phyloP scores from a whole-genome alignment of 2,113 vertebrate species.

The human (Homo sapiens) region DNA sequence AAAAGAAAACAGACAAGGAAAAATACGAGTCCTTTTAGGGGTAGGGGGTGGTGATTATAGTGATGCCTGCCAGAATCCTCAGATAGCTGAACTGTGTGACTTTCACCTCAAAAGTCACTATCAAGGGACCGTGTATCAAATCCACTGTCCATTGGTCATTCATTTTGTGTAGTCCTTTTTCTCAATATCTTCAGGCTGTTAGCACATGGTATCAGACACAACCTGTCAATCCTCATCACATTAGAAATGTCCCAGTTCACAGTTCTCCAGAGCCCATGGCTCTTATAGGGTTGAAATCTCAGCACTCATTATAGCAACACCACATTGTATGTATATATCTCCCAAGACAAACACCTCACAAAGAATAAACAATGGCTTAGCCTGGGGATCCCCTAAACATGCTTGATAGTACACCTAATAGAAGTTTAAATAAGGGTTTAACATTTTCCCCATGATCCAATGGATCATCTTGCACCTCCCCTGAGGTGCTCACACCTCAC shows the following conservation, averaged over 20 bases:
- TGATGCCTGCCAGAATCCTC: not conserved
- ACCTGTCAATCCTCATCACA: not conserved
- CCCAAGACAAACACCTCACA: not conserved
- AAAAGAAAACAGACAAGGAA: not conserved
- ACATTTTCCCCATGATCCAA: not conserved
- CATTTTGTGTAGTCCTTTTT: not conserved
- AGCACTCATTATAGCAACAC: not conserved
- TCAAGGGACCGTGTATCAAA: not conserved
- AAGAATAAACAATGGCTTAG: not conserved
- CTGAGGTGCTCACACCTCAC: not conserved
- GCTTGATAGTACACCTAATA: not conserved
- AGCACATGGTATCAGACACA: not conserved
- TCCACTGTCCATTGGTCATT: not conserved
- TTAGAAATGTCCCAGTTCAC: not conserved
- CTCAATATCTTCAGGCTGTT: not conserved
- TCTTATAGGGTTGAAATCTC: not conserved
- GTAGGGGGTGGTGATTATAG: not conserved
- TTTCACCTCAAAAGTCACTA: not conserved
- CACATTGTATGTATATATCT: not conserved
- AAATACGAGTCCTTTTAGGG: not conserved
- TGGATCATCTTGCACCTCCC: not conserved
- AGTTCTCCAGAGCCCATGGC: not conserved
- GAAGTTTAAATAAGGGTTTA: conserved; percentile 6
- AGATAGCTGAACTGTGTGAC: not conserved
- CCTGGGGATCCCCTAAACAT: not conserved